Evolutionary conservation across 2,113 vertebrate species (phyloP).

Genomic region (Carassius auratus): DNA sequence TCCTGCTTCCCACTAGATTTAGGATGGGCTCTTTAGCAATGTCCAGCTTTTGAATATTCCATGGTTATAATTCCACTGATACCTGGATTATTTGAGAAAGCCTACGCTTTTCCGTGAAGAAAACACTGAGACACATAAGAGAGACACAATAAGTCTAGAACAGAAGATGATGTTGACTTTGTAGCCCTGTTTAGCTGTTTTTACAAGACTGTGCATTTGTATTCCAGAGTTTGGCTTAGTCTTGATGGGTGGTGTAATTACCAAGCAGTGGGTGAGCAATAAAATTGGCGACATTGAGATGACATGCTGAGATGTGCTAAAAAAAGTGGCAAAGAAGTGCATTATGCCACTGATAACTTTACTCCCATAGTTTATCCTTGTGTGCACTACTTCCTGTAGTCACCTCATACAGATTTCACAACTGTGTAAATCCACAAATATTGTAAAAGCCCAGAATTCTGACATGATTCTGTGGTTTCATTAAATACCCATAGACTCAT

Average conservation of each 20-base stretch:
- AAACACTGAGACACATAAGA: not conserved
- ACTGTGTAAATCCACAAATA: not conserved
- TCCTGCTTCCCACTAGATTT: not conserved
- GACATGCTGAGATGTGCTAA: not conserved
- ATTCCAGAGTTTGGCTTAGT: constrained; percentile 58
- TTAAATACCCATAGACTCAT: constrained; percentile 58
- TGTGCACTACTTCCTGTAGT: constrained; percentile 14
- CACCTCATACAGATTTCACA: not conserved
- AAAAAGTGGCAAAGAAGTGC: not conserved
- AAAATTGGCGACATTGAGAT: constrained; percentile 40
- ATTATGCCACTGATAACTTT: not conserved
- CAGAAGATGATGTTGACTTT: not conserved
- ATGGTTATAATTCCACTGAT: constrained; percentile 6
- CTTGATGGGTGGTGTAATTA: constrained; percentile 70
- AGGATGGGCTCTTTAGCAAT: not conserved
- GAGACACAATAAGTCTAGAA: not conserved
- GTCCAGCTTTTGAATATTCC: not conserved
- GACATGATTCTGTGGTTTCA: constrained; percentile 56
- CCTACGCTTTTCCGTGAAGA: not conserved
- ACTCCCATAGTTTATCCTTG: not conserved
- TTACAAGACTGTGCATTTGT: constrained; percentile 46
- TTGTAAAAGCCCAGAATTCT: constrained; percentile 1
- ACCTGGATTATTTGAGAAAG: not conserved
- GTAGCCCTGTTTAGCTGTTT: not conserved
- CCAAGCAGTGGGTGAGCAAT: constrained; percentile 43